Evolutionary conservation across 2,888 invertebrate genomes (phyloP), one percentile per base, ranked within the genome.

Genomic region (Eulithis prunata): DNA sequence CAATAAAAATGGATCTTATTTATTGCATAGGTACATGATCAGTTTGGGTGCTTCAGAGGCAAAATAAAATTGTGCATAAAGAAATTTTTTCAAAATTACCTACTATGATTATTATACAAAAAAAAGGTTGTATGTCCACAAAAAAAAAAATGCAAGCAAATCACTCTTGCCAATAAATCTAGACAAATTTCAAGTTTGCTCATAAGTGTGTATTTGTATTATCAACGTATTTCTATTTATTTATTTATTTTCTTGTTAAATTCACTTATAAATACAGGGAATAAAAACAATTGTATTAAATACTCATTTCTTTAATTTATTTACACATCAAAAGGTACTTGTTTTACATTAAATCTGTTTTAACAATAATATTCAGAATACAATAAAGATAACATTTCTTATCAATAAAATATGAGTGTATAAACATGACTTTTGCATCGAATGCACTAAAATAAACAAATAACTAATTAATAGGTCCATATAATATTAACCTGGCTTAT

Each of bases 311-410:
- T 79, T 83, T 85, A 82, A 57, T 84, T 86, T 89, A 87, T 90
- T 77, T 89, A 90, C 88, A 88, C 88, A 85, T 87, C 83, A 90
- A 59, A 21, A 53, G 12, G 36, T 87, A 85, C 38, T 38, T 3
- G 10, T 79, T 57, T 85, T 85, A 84, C 78, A 85, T 82, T 79
- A 76, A 77, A 75, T 64, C 55, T 36, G 58, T 28, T 53, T 59
- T 56, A 69, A 69, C 68, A 71, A 54, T 63, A 57, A 53, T 51
- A 46, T 13, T 52, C 52, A 6, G 45, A 59, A 43, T 62, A 45
- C 49, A 62, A 49, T 52, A 56, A 36, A 41, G 12, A 58, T 59
- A 56, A 56, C 38, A 52, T 47, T 45, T 62, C 45, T 56, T 57
- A 32, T 51, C 4, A 32, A 53, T 53, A 12, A 53, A 36, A 5